Conservation (phyloP, 1,140 invertebrate genomes). For the Olivierus martensii region DNA sequence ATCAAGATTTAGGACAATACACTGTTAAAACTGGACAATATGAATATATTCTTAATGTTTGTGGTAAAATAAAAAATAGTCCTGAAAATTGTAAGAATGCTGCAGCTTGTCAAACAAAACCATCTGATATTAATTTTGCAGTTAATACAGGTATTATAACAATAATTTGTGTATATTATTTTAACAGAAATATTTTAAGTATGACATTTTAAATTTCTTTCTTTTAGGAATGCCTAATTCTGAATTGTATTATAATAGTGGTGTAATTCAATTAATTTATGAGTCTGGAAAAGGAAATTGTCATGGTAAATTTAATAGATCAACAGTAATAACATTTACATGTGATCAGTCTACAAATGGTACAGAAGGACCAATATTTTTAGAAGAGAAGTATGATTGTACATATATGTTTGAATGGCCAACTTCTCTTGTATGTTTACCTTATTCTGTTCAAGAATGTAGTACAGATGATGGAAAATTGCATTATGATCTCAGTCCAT, state of each 20-base stretch:
- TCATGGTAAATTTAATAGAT: constrained; percentile 20
- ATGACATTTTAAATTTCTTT: background rate
- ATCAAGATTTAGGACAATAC: constrained; percentile 16
- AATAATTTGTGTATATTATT: too few relatives aligned
- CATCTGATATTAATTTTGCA: background rate
- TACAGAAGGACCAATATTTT: constrained; percentile 7
- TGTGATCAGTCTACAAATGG: constrained; percentile 20
- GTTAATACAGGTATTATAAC: constrained; percentile 1
- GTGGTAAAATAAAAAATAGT: constrained; percentile 22
- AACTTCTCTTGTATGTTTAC: constrained; percentile 26
- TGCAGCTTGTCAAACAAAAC: constrained; percentile 25
- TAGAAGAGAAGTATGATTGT: constrained; percentile 21
- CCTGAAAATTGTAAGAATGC: constrained; percentile 19
- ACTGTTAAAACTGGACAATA: constrained; percentile 19
- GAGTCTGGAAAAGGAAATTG: constrained; percentile 8
- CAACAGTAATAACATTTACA: constrained; percentile 27
- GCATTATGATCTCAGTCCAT: constrained; percentile 21
- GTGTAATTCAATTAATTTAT: constrained; percentile 11
- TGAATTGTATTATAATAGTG: constrained; percentile 4
- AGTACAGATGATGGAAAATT: constrained; percentile 2
- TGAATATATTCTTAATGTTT: constrained; percentile 31
- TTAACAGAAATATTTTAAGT: too few relatives aligned
- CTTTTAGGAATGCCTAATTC: constrained; percentile 5
- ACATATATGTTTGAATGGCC: constrained; percentile 29
- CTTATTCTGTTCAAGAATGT: constrained; percentile 11